Base-by-base conservation (phyloP, 2,888 invertebrate genomes). In the Saturnia pavonia region DNA sequence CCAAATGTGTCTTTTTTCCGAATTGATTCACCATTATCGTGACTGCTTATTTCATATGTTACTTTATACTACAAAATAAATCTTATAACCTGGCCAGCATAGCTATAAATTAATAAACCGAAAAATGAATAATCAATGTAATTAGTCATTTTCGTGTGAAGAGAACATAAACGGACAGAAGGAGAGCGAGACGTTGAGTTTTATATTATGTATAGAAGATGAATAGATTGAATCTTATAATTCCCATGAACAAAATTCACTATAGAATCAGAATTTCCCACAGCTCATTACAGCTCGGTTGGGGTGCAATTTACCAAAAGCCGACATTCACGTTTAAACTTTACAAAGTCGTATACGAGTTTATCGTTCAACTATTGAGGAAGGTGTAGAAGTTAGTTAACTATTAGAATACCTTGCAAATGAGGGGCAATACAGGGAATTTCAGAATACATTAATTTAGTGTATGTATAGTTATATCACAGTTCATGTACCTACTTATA, bases 351-450 rank as follows among this genome's bases (percentile, higher is more conserved):
- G 12, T 60, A 60, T 60, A 60, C 57, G 27, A 60, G 57, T 27
- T 60, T 60, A 60, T 60, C 11, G 25, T 60, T 14, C 27, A 60
- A 60, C 57, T 60, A 25, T 9, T 27, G 27, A 14, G 27, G 11
- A 6, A 60, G 57, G 57, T 60, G 57, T 60, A 60, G 4, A 27
- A 60, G 25, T 60, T 27, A 60, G 57, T 60, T 60, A 14, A 60
- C 27, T 27, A 27, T 27, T 60, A 27, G 57, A 60, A 60, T 60
- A 60, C 57, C 57, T 60, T 60, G 57, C 57, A 60, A 60, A 60
- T 27, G 57, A 27, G 57, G 57, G 14, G 27, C 25, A 25, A 27
- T 27, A 14, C 4, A 11, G 57, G 25, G 27, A 12, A 27, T 60
- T 14, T 60, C 25, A 60, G 14, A 19, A 27, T 27, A 27, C 14